Conservation (phyloP, 1,140 invertebrate genomes). For the Zaprionus tsacasi region DNA sequence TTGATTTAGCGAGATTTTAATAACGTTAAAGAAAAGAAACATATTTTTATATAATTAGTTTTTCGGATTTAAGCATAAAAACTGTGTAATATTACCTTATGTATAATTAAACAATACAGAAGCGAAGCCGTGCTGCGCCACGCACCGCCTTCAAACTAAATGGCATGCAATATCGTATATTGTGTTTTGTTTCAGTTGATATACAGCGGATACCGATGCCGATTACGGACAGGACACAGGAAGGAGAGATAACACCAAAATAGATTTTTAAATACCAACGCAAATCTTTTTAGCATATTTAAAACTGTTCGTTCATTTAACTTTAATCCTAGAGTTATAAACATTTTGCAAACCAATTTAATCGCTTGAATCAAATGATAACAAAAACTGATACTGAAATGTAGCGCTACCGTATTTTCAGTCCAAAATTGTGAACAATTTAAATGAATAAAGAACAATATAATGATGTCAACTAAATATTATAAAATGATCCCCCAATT, state of each 20-base stretch:
- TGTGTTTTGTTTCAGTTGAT: constrained; percentile 30
- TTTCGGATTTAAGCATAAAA: constrained; percentile 53
- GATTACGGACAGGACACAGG: background rate
- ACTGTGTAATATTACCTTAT: constrained; percentile 67
- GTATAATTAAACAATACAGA: constrained; percentile 37
- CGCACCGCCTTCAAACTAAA: constrained; percentile 20
- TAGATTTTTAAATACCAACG: constrained; percentile 35
- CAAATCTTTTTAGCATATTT: constrained; percentile 40
- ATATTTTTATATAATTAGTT: constrained; percentile 62
- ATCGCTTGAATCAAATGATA: constrained; percentile 39
- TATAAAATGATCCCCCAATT: constrained; percentile 14
- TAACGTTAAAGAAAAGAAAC: constrained; percentile 40
- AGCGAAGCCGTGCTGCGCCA: constrained; percentile 34
- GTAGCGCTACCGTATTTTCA: constrained; percentile 19
- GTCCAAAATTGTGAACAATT: constrained; percentile 45
- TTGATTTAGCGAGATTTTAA: constrained; percentile 63
- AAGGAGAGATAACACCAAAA: constrained; percentile 38
- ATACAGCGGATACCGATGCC: background rate
- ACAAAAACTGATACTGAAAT: background rate
- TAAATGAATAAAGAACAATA: constrained; percentile 23
- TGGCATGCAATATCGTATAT: constrained; percentile 27
- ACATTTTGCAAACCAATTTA: constrained; percentile 38
- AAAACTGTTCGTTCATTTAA: constrained; percentile 44
- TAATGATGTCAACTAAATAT: constrained; percentile 14
- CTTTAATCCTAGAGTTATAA: constrained; percentile 35